Conservation (phyloP, 2,113 vertebrate genomes). For the Octodon degus region DNA sequence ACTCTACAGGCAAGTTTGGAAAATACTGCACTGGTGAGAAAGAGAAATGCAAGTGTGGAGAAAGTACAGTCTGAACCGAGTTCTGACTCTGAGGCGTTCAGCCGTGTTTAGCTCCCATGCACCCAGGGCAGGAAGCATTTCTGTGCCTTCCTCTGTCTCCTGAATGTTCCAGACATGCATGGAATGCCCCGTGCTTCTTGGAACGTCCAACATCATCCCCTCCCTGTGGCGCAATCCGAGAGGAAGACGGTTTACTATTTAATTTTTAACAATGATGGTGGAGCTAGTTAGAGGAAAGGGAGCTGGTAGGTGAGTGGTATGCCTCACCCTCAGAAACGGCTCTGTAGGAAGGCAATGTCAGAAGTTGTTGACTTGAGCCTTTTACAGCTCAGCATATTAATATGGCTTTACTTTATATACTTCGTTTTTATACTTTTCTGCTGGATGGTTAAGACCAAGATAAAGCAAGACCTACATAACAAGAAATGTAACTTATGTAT, state of each 20-base stretch:
- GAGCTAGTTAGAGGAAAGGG: not conserved
- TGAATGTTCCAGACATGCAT: rapidly evolving
- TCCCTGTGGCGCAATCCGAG: not conserved
- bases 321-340: not conserved
- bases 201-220: not conserved
- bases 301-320: not conserved
- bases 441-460: no score
- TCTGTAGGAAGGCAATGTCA: no score
- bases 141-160: not conserved
- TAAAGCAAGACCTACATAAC: no score
- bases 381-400: no score
- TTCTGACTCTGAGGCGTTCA: rapidly evolving
- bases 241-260: not conserved
- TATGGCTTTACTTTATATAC: no score
- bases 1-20: not conserved
- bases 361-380: no score
- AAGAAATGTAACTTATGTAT: no score
- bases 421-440: no score
- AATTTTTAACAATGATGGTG: not conserved
- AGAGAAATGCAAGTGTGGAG: not conserved
- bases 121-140: not conserved
- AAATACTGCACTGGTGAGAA: not conserved
- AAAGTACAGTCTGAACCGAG: not conserved
- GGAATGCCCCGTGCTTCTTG: not conserved
- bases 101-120: not conserved